These are phyloP conservation scores for Lagorchestes hirsutus DNA, from an alignment of 2,797 vertebrate species.

Conservation along the genomic window DNA sequence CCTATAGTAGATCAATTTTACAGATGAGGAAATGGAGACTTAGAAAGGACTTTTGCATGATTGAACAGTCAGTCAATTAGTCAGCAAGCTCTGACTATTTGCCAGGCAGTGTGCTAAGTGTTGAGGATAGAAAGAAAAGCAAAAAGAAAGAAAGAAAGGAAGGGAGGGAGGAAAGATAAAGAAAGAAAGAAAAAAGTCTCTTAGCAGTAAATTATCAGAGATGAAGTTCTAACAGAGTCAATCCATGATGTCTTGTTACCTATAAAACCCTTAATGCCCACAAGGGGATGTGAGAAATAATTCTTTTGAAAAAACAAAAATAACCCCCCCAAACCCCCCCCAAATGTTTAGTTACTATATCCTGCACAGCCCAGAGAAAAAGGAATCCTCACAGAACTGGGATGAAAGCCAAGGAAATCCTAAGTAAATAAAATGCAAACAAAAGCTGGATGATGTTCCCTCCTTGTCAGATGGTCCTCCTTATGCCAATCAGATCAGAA, in stretches of 20 bases:
- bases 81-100: not conserved
- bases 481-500: not conserved
- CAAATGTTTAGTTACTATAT: not conserved
- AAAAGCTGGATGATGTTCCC: not conserved
- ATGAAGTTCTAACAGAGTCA: not conserved
- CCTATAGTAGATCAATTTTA: not conserved
- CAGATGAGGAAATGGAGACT: not conserved
- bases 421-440: not conserved
- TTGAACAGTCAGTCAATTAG: not conserved
- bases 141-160: no score
- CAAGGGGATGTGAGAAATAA: not conserved
- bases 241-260: not conserved
- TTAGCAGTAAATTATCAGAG: not conserved
- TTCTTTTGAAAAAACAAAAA: not conserved
- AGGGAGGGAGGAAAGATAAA: no score
- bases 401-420: not conserved
- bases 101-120: not conserved
- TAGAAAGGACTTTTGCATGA: not conserved
- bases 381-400: not conserved
- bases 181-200: no score
- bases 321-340: no score
- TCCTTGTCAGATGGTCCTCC: not conserved
- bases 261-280: not conserved
- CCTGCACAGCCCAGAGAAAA: not conserved
- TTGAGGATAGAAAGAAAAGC: not conserved